Conservation (phyloP, 2,888 invertebrate genomes). For the Timema cristinae region DNA sequence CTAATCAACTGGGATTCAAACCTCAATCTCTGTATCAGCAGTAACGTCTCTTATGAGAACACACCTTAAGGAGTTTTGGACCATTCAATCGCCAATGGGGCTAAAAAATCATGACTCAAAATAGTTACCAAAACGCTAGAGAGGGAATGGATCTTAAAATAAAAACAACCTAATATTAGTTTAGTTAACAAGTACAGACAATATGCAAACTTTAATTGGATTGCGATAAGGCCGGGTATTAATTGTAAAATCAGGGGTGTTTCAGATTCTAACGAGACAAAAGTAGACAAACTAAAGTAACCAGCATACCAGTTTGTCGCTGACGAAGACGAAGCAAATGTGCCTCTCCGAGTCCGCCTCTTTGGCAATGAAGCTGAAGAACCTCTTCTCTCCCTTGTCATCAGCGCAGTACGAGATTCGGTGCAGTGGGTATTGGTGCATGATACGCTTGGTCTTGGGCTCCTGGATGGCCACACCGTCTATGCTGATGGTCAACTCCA, state of each 20-base stretch:
- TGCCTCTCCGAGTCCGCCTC: constrained; percentile 74
- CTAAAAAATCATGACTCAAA: too few relatives aligned
- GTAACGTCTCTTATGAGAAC: too few relatives aligned
- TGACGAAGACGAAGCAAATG: constrained; percentile 95
- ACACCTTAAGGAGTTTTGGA: too few relatives aligned
- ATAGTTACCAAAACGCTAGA: too few relatives aligned
- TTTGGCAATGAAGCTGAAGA: constrained; percentile 94
- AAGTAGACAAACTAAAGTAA: too few relatives aligned
- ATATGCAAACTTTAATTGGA: neutral
- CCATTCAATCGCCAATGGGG: too few relatives aligned
- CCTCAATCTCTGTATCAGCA: too few relatives aligned
- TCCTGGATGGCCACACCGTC: constrained; percentile 92
- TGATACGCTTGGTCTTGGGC: constrained; percentile 52
- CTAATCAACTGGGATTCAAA: too few relatives aligned
- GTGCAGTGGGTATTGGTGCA: constrained; percentile 94
- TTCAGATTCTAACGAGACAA: too few relatives aligned
- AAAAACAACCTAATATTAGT: too few relatives aligned
- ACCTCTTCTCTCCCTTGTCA: constrained; percentile 96
- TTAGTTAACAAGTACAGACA: neutral
- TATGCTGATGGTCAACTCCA: constrained; percentile 94
- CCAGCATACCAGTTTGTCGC: constrained; percentile 73
- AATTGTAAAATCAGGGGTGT: neutral
- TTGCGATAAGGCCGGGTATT: neutral
- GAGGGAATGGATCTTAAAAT: too few relatives aligned
- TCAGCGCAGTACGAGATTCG: constrained; percentile 99